Evolutionary conservation across 2,888 invertebrate genomes (phyloP).

Genomic region (Nymphalis c-album): DNA sequence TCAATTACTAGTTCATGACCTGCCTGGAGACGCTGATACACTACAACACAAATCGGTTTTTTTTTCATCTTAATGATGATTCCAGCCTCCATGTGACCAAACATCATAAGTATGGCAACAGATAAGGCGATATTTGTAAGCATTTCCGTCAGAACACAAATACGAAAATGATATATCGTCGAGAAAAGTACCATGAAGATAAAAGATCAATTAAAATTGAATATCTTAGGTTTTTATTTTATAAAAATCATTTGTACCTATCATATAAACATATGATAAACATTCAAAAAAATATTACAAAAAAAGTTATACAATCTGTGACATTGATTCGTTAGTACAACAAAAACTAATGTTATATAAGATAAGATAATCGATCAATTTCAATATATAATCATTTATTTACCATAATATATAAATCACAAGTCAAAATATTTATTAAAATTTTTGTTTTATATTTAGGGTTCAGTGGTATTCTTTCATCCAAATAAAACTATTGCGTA

Average conservation of each 20-base stretch:
- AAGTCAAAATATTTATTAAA: slow-evolving; percentile 7
- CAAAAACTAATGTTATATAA: slow-evolving; percentile 7
- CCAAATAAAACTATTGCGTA: too few species aligned
- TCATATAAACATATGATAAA: background rate
- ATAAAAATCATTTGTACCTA: background rate
- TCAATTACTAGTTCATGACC: too few species aligned
- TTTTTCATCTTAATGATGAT: too few species aligned
- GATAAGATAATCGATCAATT: slow-evolving; percentile 17
- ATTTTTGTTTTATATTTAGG: slow-evolving; percentile 1
- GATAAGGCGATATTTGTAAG: too few species aligned
- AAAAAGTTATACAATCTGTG: slow-evolving; percentile 10
- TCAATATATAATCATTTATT: slow-evolving; percentile 18
- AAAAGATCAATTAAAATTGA: background rate
- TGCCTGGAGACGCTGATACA: too few species aligned
- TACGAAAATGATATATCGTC: too few species aligned
- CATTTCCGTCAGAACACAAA: too few species aligned
- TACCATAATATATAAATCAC: slow-evolving; percentile 11
- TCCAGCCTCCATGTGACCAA: too few species aligned
- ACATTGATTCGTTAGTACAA: slow-evolving; percentile 10
- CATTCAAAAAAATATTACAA: background rate
- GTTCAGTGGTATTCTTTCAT: background rate
- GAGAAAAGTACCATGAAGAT: too few species aligned
- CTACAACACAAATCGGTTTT: too few species aligned
- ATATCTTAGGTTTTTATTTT: background rate
- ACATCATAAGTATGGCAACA: too few species aligned